Evolutionary conservation across 1,140 invertebrate genomes (phyloP).

Genomic region (Eueides isabella): DNA sequence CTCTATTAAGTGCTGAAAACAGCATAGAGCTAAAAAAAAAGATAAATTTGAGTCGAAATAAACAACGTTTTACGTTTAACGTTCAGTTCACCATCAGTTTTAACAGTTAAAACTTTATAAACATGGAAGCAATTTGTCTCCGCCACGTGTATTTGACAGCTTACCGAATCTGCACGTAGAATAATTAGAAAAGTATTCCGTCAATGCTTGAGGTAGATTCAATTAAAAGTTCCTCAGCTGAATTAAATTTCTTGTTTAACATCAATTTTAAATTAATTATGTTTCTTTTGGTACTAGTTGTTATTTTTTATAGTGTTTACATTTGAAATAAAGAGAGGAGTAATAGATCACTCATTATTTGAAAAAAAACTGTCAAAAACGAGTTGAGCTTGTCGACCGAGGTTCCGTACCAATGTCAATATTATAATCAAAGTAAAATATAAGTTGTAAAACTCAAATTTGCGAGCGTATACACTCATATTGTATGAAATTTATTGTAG

Average conservation of each 20-base stretch:
- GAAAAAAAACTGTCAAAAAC: too few relatives aligned
- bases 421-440: too few relatives aligned
- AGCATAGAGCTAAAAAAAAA: not conserved
- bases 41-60: too few relatives aligned
- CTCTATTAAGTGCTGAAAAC: not conserved
- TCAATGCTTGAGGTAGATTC: slow-evolving; percentile 52
- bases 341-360: too few relatives aligned
- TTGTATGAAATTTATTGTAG: too few relatives aligned
- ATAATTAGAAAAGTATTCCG: slow-evolving; percentile 66
- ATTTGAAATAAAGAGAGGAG: too few relatives aligned
- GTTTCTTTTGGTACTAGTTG: not conserved
- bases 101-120: slow-evolving; percentile 15
- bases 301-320: not conserved
- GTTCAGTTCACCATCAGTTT: not conserved
- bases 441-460: too few relatives aligned
- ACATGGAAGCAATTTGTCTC: slow-evolving; percentile 33
- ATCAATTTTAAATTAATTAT: not conserved
- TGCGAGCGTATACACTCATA: too few relatives aligned
- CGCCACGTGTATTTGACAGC: slow-evolving; percentile 32
- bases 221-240: slow-evolving; percentile 61
- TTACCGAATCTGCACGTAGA: slow-evolving; percentile 22
- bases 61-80: not conserved
- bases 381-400: too few relatives aligned
- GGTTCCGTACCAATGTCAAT: too few relatives aligned
- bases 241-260: slow-evolving; percentile 23